Conservation (phyloP, 2,888 invertebrate species). For the Erebia epiphron region DNA sequence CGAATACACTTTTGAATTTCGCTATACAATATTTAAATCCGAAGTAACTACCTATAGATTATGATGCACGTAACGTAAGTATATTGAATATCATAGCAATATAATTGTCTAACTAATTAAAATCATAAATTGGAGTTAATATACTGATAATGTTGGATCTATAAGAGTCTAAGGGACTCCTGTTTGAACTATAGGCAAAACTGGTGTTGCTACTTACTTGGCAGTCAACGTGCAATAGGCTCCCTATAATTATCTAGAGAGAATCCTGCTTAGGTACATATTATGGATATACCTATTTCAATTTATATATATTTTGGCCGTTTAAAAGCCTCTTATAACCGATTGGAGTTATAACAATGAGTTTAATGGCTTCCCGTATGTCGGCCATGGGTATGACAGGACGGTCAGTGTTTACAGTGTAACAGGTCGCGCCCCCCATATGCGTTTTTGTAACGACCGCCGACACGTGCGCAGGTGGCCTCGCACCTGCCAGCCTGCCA, state of each 20-base stretch:
- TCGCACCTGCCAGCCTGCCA: constrained; percentile 82
- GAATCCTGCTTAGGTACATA: neutral
- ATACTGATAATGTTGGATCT: neutral
- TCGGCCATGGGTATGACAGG: constrained; percentile 40
- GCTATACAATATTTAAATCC: no score
- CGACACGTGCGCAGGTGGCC: constrained; percentile 79
- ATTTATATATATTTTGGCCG: neutral
- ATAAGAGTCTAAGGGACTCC: neutral
- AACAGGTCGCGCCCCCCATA: constrained; percentile 54
- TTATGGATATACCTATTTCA: neutral
- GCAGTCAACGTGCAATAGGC: neutral
- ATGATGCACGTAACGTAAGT: neutral
- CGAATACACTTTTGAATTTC: neutral
- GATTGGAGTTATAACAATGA: constrained; percentile 49
- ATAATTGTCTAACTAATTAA: neutral
- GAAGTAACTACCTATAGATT: neutral
- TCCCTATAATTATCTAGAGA: neutral
- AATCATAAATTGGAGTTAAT: constrained; percentile 6
- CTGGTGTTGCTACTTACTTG: constrained; percentile 10
- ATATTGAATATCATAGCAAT: neutral
- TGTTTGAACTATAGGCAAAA: constrained; percentile 9
- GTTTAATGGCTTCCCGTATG: constrained; percentile 69
- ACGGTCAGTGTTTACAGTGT: constrained; percentile 44
- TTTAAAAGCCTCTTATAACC: constrained; percentile 24
- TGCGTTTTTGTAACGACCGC: constrained; percentile 71